Evolutionary conservation across 2,113 vertebrate species (phyloP), one percentile per base, ranked within the genome.

Genomic region (Carassius carassius): DNA sequence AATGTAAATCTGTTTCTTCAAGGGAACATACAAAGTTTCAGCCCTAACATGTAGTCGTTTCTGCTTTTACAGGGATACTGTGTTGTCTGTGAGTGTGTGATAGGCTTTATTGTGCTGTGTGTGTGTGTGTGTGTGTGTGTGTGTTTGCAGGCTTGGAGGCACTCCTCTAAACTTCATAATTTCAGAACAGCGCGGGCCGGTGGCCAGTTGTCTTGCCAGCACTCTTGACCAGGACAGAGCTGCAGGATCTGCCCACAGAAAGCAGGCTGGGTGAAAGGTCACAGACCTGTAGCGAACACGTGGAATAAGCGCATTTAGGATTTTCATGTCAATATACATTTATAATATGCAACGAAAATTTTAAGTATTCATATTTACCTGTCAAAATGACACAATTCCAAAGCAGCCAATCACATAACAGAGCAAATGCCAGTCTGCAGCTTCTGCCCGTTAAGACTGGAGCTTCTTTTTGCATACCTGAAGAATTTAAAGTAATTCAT

Each of bases 371-470:
- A 49, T 62, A 88, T 86, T 16, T 89, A 94, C 93, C 89, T 86
- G 78, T 87, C 85, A 62, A 92, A 32, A 78, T 54, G 8, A 56
- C 13, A 10, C 10, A 12, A 11, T 78, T 35, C 47, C 23, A 58
- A 3, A 13, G 56, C 44, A 41, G n/a, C 16, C 56, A 70, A 89
- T 99, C 95, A 99, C 98, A 99, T 99, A 58, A 99, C 81, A 29
- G 96, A 93, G 88, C 97, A 99, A 73, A 98, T 97, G 60, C 96
- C 96, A 0, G 98, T 97, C 91, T 96, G 97, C 70, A 97, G 90
- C 0, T 91, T 86, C 84, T 92, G 91, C 13, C 83, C 86, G 47
- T 90, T 94, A 32, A 90, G 92, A 83, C 90, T 94, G 0, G 91
- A 58, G 3, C 89, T 84, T 89, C 94, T 97, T 49, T 90, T 92